phyloP scores from a whole-genome alignment of 2,888 invertebrate genomes.

The Clusia tigrina region DNA sequence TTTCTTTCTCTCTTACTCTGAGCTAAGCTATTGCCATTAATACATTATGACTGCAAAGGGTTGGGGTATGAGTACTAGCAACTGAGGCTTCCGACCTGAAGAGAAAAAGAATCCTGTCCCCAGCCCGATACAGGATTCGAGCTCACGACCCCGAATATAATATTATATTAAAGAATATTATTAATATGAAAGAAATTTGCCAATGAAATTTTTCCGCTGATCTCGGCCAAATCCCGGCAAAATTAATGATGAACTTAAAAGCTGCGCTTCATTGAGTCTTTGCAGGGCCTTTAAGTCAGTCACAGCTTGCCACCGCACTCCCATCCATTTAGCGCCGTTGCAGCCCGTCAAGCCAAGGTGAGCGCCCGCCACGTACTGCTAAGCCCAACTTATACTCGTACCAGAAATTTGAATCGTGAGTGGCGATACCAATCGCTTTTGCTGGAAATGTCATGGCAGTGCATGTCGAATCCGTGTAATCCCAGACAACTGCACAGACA shows the following conservation, averaged over 20 bases:
- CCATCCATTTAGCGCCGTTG: too few species aligned
- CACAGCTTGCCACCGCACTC: conserved; percentile 20
- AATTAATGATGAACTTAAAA: conserved; percentile 51
- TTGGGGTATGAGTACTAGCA: too few species aligned
- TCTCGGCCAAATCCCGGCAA: background rate
- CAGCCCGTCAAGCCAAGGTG: background rate
- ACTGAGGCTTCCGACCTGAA: too few species aligned
- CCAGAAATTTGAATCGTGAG: conserved; percentile 43
- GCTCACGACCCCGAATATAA: too few species aligned
- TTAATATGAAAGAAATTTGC: background rate
- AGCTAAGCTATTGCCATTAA: too few species aligned
- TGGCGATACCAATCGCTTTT: conserved; percentile 56
- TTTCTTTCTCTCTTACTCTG: too few species aligned
- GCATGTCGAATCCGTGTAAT: conserved; percentile 55
- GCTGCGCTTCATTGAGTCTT: conserved; percentile 53
- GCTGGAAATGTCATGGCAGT: conserved; percentile 57
- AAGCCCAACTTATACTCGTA: background rate
- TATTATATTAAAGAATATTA: too few species aligned
- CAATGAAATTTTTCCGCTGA: background rate
- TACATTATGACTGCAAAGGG: too few species aligned
- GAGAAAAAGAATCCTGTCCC: too few species aligned
- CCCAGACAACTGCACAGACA: background rate
- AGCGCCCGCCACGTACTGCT: background rate
- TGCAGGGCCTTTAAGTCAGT: conserved; percentile 42
- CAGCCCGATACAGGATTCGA: too few species aligned